phyloP scores from a whole-genome alignment of 2,888 invertebrate species.

The Trachelus troglodyta region DNA sequence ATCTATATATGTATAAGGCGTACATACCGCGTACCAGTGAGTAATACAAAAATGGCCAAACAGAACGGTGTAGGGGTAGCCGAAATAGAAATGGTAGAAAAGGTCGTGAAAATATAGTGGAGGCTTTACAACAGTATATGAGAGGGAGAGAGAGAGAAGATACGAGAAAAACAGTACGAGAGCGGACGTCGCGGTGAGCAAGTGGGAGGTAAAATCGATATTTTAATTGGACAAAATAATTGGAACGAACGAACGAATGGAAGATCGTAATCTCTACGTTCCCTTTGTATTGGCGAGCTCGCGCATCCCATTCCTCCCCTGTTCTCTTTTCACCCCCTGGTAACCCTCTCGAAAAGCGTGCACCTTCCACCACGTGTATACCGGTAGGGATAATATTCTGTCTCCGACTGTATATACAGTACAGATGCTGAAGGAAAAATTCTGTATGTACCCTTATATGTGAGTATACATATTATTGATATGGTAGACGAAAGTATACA shows the following conservation, averaged over 20 bases:
- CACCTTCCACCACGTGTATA: not conserved
- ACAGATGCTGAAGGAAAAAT: not conserved
- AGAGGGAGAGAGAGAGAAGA: constrained; percentile 14
- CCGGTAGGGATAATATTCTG: not conserved
- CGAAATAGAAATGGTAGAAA: constrained; percentile 28
- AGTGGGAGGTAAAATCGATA: constrained; percentile 65
- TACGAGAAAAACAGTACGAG: constrained; percentile 62
- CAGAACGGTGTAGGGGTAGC: constrained; percentile 49
- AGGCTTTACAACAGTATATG: constrained; percentile 35
- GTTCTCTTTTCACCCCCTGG: constrained; percentile 15
- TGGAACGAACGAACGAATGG: constrained; percentile 65
- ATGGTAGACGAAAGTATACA: constrained; percentile 12
- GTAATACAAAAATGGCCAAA: not conserved
- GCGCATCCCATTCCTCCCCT: constrained; percentile 35
- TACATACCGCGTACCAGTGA: not conserved
- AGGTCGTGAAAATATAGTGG: constrained; percentile 54
- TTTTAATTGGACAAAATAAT: constrained; percentile 67
- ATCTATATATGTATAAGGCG: not conserved
- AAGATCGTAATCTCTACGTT: constrained; percentile 61
- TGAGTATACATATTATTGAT: not conserved
- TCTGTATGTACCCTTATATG: not conserved
- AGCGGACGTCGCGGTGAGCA: constrained; percentile 68
- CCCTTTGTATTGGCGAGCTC: constrained; percentile 50
- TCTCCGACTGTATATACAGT: not conserved
- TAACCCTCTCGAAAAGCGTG: not conserved